Conservation (phyloP, 2,888 invertebrate species). For the Penaeus monodon region DNA sequence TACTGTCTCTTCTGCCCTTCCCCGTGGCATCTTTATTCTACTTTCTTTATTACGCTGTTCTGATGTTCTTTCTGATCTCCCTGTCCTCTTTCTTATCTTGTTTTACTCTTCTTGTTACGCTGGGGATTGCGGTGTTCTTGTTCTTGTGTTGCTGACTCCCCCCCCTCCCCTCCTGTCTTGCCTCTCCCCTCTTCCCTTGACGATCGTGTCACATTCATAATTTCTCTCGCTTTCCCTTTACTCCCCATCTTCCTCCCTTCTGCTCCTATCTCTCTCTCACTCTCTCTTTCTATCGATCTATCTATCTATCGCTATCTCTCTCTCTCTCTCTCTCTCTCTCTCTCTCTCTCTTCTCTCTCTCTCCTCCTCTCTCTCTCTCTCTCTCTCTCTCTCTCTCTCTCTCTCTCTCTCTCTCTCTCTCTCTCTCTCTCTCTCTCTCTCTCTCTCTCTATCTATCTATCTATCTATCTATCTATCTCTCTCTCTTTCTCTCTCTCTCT, state of each 20-base stretch:
- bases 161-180: neutral
- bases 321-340: neutral
- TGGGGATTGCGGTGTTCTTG: too few relatives aligned
- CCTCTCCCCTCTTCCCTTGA: neutral
- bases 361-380: neutral
- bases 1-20: slow-evolving; percentile 15
- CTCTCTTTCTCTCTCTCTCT: neutral
- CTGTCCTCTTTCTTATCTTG: neutral
- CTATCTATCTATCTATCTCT: neutral
- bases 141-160: neutral
- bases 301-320: neutral
- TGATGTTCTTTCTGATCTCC: neutral
- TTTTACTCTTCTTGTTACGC: neutral
- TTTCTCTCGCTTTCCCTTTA: neutral
- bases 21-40: neutral
- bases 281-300: neutral
- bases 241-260: neutral
- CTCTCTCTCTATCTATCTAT: neutral
- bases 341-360: neutral
- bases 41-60: neutral
- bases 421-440: neutral
- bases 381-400: neutral
- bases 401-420: neutral
- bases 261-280: neutral
- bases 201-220: slow-evolving; percentile 2